These are phyloP conservation scores for Athene noctua DNA, from an alignment of 2,113 vertebrate genomes.

Conservation along the genomic window DNA sequence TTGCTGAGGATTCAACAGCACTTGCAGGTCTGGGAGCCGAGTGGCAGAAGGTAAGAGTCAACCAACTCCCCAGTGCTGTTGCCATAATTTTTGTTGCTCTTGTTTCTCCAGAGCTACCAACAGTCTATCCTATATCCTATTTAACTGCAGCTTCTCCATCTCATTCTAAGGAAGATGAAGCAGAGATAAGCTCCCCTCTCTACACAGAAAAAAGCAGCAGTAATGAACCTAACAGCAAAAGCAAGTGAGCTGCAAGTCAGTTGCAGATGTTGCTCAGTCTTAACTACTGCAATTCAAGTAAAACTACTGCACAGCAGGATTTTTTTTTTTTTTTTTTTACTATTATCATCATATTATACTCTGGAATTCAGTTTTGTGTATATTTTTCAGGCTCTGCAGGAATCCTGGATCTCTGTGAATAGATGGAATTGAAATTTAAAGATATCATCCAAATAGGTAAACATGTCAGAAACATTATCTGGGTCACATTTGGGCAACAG, in stretches of 20 bases:
- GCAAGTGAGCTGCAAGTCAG: not conserved
- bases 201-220: not conserved
- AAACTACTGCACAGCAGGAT: not conserved
- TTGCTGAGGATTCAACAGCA: not conserved
- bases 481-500: conserved; percentile 59
- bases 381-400: conserved; percentile 33
- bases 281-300: not conserved
- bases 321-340: not conserved
- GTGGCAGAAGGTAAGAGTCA: not conserved
- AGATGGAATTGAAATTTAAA: conserved; percentile 8
- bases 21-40: not conserved
- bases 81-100: not conserved
- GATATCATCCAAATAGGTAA: conserved; percentile 24
- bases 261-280: not conserved
- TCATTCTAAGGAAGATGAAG: not conserved
- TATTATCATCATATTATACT: not conserved
- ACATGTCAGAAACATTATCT: conserved; percentile 52
- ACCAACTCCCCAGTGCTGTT: not conserved
- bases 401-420: not conserved
- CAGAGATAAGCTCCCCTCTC: not conserved
- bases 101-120: not conserved
- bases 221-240: not conserved
- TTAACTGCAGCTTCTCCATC: not conserved
- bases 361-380: not conserved
- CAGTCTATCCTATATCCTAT: not conserved